phyloP scores from a whole-genome alignment of 2,113 vertebrate genomes.

The Gorsachius goisagi region DNA sequence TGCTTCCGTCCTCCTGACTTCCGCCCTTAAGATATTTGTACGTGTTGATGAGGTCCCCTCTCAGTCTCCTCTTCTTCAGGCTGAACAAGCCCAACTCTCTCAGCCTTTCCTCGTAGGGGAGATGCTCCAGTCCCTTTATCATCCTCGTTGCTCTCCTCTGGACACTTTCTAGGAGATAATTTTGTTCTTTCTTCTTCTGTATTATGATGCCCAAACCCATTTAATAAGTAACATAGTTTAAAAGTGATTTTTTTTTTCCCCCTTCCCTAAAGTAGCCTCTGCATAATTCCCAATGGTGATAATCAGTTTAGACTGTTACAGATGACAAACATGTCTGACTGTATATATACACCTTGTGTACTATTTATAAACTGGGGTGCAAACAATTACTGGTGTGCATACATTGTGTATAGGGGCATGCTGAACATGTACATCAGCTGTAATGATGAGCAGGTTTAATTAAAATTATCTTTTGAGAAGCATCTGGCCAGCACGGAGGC shows the following conservation, averaged over 20 bases:
- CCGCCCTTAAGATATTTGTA: too few relatives aligned
- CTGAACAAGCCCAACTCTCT: too few relatives aligned
- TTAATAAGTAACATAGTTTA: not conserved
- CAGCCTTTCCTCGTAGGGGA: too few relatives aligned
- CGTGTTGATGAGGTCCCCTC: too few relatives aligned
- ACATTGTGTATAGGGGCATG: rapidly evolving
- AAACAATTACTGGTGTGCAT: rapidly evolving
- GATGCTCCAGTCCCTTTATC: too few relatives aligned
- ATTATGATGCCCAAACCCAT: not conserved
- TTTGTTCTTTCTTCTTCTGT: not conserved
- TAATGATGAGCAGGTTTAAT: not conserved
- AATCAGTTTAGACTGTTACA: not conserved
- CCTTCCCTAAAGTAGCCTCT: not conserved
- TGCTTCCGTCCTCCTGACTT: too few relatives aligned
- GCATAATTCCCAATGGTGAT: not conserved
- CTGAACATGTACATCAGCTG: not conserved
- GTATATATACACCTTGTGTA: not conserved
- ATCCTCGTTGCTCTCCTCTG: too few relatives aligned
- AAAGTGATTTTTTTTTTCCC: too few relatives aligned
- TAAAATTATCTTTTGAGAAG: not conserved
- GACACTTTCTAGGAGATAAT: too few relatives aligned
- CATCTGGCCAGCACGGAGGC: not conserved
- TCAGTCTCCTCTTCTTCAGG: too few relatives aligned
- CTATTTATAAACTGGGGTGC: not conserved
- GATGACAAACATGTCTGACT: not conserved